phyloP scores from a whole-genome alignment of 1,140 invertebrate species.

The Drosophila busckii region DNA sequence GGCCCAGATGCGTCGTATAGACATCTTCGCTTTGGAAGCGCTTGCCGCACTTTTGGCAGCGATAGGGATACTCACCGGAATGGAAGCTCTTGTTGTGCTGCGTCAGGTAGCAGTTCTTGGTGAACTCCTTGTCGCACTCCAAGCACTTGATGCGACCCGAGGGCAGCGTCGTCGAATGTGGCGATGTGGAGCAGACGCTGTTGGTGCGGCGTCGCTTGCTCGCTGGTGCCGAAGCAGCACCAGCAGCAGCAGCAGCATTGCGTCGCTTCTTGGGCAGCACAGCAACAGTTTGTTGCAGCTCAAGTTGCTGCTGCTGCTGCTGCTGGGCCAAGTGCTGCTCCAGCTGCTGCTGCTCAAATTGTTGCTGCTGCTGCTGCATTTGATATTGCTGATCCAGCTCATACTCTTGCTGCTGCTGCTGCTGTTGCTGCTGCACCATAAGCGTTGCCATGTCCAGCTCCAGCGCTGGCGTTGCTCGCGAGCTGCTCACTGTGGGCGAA shows the following conservation, averaged over 20 bases:
- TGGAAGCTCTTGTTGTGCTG: slow-evolving; percentile 95
- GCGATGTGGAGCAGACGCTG: slow-evolving; percentile 49
- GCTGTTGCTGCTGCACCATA: slow-evolving; percentile 39
- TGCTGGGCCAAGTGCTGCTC: slow-evolving; percentile 8
- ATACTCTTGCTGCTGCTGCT: slow-evolving; percentile 21
- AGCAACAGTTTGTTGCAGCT: slow-evolving; percentile 5
- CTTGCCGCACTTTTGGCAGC: slow-evolving; percentile 91
- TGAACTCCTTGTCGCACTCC: slow-evolving; percentile 91
- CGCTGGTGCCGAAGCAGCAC: not conserved
- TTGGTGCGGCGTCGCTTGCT: slow-evolving; percentile 49
- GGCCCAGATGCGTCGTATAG: slow-evolving; percentile 85
- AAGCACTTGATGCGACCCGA: slow-evolving; percentile 85
- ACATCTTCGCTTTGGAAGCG: slow-evolving; percentile 85
- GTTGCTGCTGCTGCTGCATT: slow-evolving; percentile 14
- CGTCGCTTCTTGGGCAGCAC: slow-evolving; percentile 30
- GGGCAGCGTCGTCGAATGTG: slow-evolving; percentile 69
- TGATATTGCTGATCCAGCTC: slow-evolving; percentile 15
- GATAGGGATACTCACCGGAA: slow-evolving; percentile 90
- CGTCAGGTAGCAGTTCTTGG: slow-evolving; percentile 91
- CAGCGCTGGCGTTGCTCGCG: slow-evolving; percentile 48
- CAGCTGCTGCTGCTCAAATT: slow-evolving; percentile 4
- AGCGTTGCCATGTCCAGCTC: slow-evolving; percentile 55
- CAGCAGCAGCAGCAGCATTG: slow-evolving; percentile 4
- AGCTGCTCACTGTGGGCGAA: slow-evolving; percentile 67
- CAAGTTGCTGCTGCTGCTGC: slow-evolving; percentile 15